A percentile compares a stretch with the other conserved stretches of the same genome.
phyloP scores from a whole-genome alignment of 30 jellyfish, hydroid and myxozoan species.

The Pelagia noctiluca region DNA sequence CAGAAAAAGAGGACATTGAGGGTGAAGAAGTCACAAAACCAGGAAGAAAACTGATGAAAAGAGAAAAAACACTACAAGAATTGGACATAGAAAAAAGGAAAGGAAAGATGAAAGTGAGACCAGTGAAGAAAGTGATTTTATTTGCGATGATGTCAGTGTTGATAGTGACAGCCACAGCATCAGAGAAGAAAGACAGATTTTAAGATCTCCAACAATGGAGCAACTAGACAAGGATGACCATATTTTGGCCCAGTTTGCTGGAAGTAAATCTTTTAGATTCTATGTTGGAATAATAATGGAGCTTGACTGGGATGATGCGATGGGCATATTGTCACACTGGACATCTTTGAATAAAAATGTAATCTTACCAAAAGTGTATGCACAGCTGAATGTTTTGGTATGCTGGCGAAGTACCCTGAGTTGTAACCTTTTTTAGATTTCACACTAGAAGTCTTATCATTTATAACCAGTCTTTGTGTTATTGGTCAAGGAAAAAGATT shows the following conservation, averaged over 20 bases:
- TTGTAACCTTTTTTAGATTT: too few species aligned
- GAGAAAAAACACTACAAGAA: constrained; percentile 22
- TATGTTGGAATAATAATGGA: constrained; percentile 43
- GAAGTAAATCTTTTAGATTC: constrained; percentile 28
- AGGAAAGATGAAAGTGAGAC: constrained; percentile 31
- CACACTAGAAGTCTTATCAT: too few species aligned
- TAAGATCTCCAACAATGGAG: constrained; percentile 54
- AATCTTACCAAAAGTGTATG: too few species aligned
- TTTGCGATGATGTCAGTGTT: constrained; percentile 35
- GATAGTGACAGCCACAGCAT: constrained; percentile 18
- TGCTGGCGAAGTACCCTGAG: too few species aligned
- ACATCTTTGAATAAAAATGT: too few species aligned
- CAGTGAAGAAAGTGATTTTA: constrained; percentile 34
- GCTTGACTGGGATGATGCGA: constrained; percentile 19
- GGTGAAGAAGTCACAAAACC: constrained; percentile 21
- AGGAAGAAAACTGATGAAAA: background rate
- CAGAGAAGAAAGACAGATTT: constrained; percentile 42
- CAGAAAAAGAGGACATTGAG: constrained; percentile 10
- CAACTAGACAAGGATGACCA: constrained; percentile 47
- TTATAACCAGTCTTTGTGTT: too few species aligned
- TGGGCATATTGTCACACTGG: too few species aligned
- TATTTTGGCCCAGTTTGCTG: constrained; percentile 29
- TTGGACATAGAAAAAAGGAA: constrained; percentile 28
- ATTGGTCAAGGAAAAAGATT: too few species aligned
- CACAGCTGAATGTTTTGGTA: too few species aligned